Evolutionary conservation across 2,888 invertebrate genomes (phyloP).

Genomic region (Diogma glabrata): DNA sequence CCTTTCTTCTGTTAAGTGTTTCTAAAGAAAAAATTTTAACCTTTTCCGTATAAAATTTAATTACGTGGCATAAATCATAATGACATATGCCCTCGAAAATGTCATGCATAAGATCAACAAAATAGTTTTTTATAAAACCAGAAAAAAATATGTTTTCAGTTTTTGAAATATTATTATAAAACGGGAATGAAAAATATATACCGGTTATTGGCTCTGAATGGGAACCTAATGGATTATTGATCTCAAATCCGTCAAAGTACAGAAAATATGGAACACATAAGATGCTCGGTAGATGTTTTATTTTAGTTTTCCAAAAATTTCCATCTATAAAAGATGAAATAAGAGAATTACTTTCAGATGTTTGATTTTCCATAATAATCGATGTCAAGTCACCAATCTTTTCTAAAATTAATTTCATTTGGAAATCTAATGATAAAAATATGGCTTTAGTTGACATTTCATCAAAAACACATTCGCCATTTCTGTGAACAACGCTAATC

Average conservation of each 20-base stretch:
- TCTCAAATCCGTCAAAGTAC: not conserved
- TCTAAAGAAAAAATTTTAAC: not conserved
- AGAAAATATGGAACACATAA: slow-evolving; percentile 1
- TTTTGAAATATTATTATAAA: not conserved
- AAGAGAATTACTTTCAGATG: not conserved
- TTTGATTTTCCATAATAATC: not conserved
- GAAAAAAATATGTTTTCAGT: not conserved
- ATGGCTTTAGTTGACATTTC: not conserved
- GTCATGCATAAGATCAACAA: slow-evolving; percentile 7
- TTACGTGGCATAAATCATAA: slow-evolving; percentile 3
- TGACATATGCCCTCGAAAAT: slow-evolving; percentile 1
- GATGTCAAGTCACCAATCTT: not conserved
- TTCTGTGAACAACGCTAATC: not conserved
- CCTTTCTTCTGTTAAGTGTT: slow-evolving; percentile 4
- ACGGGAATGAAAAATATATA: not conserved
- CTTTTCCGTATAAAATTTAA: not conserved
- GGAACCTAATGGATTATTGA: not conserved
- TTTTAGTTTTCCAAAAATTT: not conserved
- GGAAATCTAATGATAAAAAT: not conserved
- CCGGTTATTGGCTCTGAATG: not conserved
- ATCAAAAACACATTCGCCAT: not conserved
- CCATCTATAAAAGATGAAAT: not conserved
- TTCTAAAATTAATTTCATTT: not conserved
- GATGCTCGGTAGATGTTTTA: not conserved
- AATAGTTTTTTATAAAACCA: not conserved